Conservation (phyloP, 2,888 invertebrate species). For the Aquatica leii region DNA sequence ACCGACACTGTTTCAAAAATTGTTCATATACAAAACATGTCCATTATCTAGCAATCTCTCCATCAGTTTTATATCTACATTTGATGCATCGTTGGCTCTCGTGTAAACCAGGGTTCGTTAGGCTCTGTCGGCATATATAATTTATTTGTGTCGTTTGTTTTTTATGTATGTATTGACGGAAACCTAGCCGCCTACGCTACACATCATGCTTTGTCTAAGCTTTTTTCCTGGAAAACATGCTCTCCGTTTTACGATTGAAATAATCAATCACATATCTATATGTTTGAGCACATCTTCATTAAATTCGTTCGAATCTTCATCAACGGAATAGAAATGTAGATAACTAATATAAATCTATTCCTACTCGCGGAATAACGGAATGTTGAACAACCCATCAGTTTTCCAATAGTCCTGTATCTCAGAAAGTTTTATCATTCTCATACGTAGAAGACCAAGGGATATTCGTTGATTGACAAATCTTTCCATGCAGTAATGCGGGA, state of each 20-base stretch:
- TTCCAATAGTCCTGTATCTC: constrained; percentile 38
- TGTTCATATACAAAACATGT: constrained; percentile 51
- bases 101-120: too few relatives aligned
- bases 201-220: too few relatives aligned
- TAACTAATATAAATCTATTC: constrained; percentile 30
- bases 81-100: too few relatives aligned
- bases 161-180: constrained; percentile 45
- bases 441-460: constrained; percentile 37
- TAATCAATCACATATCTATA: too few relatives aligned
- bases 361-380: constrained; percentile 19
- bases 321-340: too few relatives aligned
- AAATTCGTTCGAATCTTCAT: background rate
- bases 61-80: constrained; percentile 47
- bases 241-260: constrained; percentile 31
- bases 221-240: constrained; percentile 37
- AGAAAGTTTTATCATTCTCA: constrained; percentile 31
- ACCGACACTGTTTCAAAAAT: constrained; percentile 49
- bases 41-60: constrained; percentile 48
- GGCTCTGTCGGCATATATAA: too few relatives aligned
- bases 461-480: constrained; percentile 24
- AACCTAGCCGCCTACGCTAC: constrained; percentile 36
- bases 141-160: too few relatives aligned
- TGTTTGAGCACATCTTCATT: background rate
- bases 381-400: constrained; percentile 29
- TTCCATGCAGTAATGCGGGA: constrained; percentile 20